Evolutionary conservation across 2,888 invertebrate species (phyloP), one percentile per base, ranked within the genome.

Genomic region (Sialis fuliginosa): DNA sequence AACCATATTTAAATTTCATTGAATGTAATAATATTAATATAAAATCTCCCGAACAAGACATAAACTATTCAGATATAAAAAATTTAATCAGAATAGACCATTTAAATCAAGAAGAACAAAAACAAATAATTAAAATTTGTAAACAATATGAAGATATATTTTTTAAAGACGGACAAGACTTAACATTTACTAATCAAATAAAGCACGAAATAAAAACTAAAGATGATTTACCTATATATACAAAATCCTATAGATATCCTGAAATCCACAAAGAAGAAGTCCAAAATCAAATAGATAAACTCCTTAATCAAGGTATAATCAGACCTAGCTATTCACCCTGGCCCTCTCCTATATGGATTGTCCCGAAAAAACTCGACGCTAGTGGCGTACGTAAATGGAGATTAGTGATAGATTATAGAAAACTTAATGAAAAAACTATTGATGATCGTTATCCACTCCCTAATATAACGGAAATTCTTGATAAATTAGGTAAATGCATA

Each of bases 351-450:
- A 54, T 62, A 2, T 60, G 60, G 53, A 49, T 62, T 33, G 62
- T n/a, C 63, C 59, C 60, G 0, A 61, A 63, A 47, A 62, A 62
- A 51, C 9, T 52, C 5, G 61, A 61, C 33, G 51, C 57, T 1
- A 52, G 53, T 0, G 59, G 59, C 1, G 52, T 58, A 52, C 33
- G 45, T 22, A 62, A 61, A 52, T 61, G 54, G 54, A 42, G 58
- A 39, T 41, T 60, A 6, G 58, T 62, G 30, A 41, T 58, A 49
- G 50, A 62, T 54, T 47, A 52, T 49, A 2, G 59, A 47, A 44
- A 58, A 54, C 10, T 55, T 51, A 59, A 60, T 48, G 55, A 56
- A 42, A 52, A 54, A 47, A 59, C 57, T 1, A 49, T 58, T 6
- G 52, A 53, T 13, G 58, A 61, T 46, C 54, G 50, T 51, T 60